These are phyloP conservation scores for Hermetia illucens DNA, from an alignment of 1,140 invertebrate genomes.

Conservation along the genomic window DNA sequence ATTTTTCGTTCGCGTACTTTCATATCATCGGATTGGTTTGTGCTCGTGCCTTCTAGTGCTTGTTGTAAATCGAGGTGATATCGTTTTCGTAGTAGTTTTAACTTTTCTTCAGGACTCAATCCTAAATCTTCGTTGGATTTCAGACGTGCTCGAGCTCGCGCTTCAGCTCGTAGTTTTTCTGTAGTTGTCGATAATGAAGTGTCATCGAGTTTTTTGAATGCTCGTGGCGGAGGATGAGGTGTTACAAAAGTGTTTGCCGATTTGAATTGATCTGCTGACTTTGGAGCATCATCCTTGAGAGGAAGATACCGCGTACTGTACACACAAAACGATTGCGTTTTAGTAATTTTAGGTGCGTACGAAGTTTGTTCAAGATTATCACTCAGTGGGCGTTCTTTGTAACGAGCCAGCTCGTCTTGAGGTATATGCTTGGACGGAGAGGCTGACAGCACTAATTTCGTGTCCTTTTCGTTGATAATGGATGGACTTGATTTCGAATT, in stretches of 20 bases:
- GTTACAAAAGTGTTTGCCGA: constrained; percentile 29
- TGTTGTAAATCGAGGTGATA: constrained; percentile 18
- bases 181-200: too few relatives aligned
- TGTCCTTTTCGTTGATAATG: too few relatives aligned
- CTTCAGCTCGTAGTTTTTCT: constrained; percentile 48
- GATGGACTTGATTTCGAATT: background rate
- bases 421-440: constrained; percentile 16
- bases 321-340: constrained; percentile 5
- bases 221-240: constrained; percentile 32
- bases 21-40: constrained; percentile 9
- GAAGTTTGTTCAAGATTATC: background rate
- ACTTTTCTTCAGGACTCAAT: constrained; percentile 54
- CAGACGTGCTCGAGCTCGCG: constrained; percentile 47
- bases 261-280: background rate
- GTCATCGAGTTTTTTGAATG: constrained; percentile 31
- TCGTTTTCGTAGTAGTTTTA: constrained; percentile 33
- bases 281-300: background rate
- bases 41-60: background rate
- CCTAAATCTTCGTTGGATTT: constrained; percentile 59
- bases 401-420: constrained; percentile 14
- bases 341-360: background rate
- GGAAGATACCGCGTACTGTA: background rate
- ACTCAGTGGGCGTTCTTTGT: constrained; percentile 3
- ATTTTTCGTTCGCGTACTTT: constrained; percentile 22
- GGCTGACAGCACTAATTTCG: constrained; percentile 1